Percentiles rank a stretch among this genome's conserved stretches.
phyloP scores from a whole-genome alignment of 2,888 invertebrate genomes.

The Allolobophora icterica region DNA sequence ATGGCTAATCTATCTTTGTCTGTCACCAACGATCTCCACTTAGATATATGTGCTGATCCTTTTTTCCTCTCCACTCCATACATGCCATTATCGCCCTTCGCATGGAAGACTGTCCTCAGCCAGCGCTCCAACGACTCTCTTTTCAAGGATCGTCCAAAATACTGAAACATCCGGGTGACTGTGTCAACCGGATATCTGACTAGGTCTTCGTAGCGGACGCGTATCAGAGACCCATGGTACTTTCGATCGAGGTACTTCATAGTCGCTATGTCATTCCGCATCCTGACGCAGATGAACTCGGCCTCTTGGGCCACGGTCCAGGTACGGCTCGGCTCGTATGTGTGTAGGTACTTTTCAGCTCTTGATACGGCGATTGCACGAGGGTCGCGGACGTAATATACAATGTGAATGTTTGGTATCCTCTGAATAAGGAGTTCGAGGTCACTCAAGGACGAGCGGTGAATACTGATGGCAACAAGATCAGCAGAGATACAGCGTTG shows the following conservation, averaged over 20 bases:
- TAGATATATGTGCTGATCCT: neutral
- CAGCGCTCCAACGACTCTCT: neutral
- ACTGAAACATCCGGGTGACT: neutral
- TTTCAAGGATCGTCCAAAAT: neutral
- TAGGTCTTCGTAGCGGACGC: neutral
- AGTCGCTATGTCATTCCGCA: neutral
- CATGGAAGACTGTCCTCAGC: neutral
- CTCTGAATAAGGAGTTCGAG: neutral
- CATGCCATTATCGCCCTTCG: neutral
- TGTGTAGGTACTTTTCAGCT: neutral
- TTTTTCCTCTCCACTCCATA: neutral
- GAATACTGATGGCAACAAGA: neutral
- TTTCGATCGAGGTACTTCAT: neutral
- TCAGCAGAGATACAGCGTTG: neutral
- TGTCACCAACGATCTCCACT: neutral
- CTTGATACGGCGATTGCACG: neutral
- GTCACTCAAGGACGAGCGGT: neutral
- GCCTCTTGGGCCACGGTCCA: neutral
- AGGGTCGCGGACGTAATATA: neutral
- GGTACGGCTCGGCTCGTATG: neutral
- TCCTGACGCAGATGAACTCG: conserved; percentile 18
- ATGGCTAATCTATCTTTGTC: neutral
- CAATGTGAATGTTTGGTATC: neutral
- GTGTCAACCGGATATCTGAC: neutral
- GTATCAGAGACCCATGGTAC: neutral